Evolutionary conservation across 2,888 invertebrate species (phyloP), one percentile per base, ranked within the genome.

Genomic region (Galerucella nymphaeae): DNA sequence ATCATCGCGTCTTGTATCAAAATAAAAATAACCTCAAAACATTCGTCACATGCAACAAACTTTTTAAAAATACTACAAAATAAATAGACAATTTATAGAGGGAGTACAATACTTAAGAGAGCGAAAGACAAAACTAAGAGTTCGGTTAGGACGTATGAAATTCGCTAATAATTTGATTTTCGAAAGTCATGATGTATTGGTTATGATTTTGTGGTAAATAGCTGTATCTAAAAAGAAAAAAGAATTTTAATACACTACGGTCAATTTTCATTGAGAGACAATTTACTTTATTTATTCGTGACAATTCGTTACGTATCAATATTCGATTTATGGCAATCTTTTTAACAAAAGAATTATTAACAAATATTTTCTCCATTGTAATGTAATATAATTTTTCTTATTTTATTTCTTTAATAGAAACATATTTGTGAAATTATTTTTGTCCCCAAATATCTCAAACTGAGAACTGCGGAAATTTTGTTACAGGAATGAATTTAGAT

Each of bases 301-400:
- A 57, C 18, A 57, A 57, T 57, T 57, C 55, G 55, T 20, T 57
- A 57, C 55, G 55, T 57, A 57, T 57, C 18, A 18, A 57, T 57
- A 20, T 57, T 57, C 55, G 14, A 57, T 57, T 57, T 57, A 57
- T 57, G 23, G 55, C 55, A 57, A 57, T 20, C 23, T 23, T 57
- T 57, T 57, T 10, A n/a, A 57, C 55, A 18, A 57, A 57, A 57
- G 55, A 57, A 20, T 18, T 57, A 57, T 57, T 11, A 20, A 57
- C 20, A 18, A n/a, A 55, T 1, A 55, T n/a, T 20, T 18, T 11
- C 10, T 8, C 18, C 16, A 57, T 57, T 57, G 2, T 9, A 23
- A 57, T 13, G n/a, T n/a, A 11, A 57, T 14, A 64, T 9, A 53
- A 53, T 50, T 63, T 14, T 63, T 13, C 55, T 57, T 57, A 62